Conservation (phyloP, 2,797 vertebrate species). For the Strix occidentalis region DNA sequence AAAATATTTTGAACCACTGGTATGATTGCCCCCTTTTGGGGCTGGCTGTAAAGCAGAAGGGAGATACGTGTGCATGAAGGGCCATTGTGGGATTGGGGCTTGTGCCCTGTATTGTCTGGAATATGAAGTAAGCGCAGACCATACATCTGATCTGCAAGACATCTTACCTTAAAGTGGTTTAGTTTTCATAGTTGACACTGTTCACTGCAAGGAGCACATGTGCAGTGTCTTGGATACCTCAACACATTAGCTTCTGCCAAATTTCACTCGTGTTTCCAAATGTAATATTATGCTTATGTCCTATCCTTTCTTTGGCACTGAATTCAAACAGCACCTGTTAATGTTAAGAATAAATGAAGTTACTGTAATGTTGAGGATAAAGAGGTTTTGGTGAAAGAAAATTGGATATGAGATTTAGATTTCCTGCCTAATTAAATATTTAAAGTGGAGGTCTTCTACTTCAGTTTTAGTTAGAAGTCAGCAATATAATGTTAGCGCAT, state of each 20-base stretch:
- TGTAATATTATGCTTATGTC: conserved; percentile 66
- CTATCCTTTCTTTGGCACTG: conserved; percentile 40
- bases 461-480: conserved; percentile 20
- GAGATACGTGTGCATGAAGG: neutral
- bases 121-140: neutral
- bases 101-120: neutral
- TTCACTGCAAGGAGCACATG: conserved; percentile 24
- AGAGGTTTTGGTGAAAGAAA: conserved; percentile 58
- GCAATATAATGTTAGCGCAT: neutral
- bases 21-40: neutral
- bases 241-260: conserved; percentile 39
- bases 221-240: conserved; percentile 45
- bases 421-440: conserved; percentile 38
- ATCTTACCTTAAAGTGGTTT: conserved; percentile 29
- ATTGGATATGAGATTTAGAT: neutral
- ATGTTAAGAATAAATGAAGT: conserved; percentile 51
- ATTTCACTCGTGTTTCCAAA: conserved; percentile 67
- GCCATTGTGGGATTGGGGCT: neutral
- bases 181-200: conserved; percentile 29
- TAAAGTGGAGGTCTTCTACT: neutral
- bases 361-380: conserved; percentile 43
- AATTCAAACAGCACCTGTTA: conserved; percentile 58
- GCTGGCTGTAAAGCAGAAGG: neutral
- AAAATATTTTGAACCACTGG: neutral
- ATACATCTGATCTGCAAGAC: neutral